Percentiles rank a stretch among this genome's conserved stretches.
phyloP scores from a whole-genome alignment of 2,888 invertebrate species.

The Pachydiplax longipennis region DNA sequence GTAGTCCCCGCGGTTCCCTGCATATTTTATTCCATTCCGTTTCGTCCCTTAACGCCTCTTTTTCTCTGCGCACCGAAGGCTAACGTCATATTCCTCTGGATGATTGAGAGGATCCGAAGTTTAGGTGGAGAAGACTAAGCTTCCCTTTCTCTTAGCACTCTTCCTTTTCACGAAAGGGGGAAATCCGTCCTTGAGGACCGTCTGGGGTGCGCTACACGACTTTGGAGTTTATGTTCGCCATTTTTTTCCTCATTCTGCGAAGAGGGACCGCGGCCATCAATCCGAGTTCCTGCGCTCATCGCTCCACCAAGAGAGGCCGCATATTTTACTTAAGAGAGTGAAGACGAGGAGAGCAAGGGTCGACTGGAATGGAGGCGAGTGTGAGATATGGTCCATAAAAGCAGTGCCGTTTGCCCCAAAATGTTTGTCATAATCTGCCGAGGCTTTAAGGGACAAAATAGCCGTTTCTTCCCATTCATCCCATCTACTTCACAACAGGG shows the following conservation, averaged over 20 bases:
- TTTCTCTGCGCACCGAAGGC: background rate
- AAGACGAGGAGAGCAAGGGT: background rate
- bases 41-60: background rate
- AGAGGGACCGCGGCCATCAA: background rate
- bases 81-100: background rate
- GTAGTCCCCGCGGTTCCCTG: constrained; percentile 29
- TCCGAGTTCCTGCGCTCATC: constrained; percentile 1
- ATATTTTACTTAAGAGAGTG: constrained; percentile 1
- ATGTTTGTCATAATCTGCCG: constrained; percentile 40
- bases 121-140: background rate
- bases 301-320: background rate
- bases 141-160: background rate
- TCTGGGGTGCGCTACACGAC: background rate
- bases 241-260: background rate
- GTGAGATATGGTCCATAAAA: constrained; percentile 44
- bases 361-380: background rate
- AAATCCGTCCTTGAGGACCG: background rate
- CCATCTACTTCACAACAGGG: constrained; percentile 34
- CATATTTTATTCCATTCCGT: constrained; percentile 35
- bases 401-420: constrained; percentile 40
- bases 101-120: background rate
- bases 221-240: background rate
- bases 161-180: background rate
- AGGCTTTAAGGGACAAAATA: constrained; percentile 40
- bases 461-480: constrained; percentile 38